Percentiles rank a stretch among this genome's conserved stretches.
Conservation (phyloP, 2,797 vertebrate species). For the Mormyrus proboscirostris region DNA sequence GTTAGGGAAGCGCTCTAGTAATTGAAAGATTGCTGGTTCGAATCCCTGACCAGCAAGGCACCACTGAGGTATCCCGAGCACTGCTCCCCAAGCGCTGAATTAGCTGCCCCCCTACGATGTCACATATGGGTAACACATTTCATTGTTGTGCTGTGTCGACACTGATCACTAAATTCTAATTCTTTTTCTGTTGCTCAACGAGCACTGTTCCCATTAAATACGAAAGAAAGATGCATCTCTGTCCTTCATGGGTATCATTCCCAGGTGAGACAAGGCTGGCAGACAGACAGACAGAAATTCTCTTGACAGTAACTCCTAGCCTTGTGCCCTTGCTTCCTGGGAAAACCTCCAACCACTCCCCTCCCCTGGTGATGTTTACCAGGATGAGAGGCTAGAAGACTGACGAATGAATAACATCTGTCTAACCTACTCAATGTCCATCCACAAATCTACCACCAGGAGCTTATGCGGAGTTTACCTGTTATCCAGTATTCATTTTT, state of each 20-base stretch:
- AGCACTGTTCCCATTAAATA: neutral
- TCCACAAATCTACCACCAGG: neutral
- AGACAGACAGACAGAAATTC: neutral
- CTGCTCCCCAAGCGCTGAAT: neutral
- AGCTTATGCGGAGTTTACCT: neutral
- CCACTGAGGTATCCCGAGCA: too few relatives aligned
- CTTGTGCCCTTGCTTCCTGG: neutral
- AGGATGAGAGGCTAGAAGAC: neutral
- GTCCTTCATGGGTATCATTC: neutral
- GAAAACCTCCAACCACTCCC: neutral
- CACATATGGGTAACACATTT: neutral
- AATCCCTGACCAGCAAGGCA: neutral
- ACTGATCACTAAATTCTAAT: neutral
- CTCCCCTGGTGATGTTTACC: neutral
- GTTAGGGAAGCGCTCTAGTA: too few relatives aligned
- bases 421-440: conserved; percentile 15
- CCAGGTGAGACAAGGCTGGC: neutral
- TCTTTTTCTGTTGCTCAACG: neutral
- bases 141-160: neutral
- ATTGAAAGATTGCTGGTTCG: too few relatives aligned
- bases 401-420: neutral
- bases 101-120: neutral
- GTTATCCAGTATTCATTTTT: neutral
- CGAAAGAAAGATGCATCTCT: neutral
- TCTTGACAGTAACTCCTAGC: neutral